Base-by-base conservation (phyloP, 2,113 vertebrate genomes). In the Cyrtonyx montezumae region DNA sequence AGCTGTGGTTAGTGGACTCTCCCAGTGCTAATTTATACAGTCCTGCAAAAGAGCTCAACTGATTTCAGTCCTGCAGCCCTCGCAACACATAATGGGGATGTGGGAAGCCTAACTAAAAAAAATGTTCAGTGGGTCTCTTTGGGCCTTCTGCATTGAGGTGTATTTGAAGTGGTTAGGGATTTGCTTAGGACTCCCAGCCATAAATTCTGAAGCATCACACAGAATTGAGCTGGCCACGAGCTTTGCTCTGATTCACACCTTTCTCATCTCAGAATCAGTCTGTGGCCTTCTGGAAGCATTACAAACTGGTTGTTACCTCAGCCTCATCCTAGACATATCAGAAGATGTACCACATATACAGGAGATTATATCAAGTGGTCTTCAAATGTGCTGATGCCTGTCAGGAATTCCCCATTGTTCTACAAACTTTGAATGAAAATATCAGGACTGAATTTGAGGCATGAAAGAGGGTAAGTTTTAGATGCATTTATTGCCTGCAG, bases 21-120 rank as follows among this genome's bases (percentile, higher is more conserved):
- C 59, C 73, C 45, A n/a, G 0, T 34, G 25, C 1, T 1, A 40
- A 84, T 65, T 51, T 61, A 21, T 53, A 9, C 0, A 16, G 30
- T 62, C 45, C 55, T 91, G 51, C 48, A 91, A 18, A 8, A 81
- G 26, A 18, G 13, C 34, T 74, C 0, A 1, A 18, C 58, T 22
- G 34, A 61, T 83, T 94, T 68, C 43, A 71, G 73, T 63, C 34
- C 28, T 53, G 61, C 22, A 84, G 23, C 21, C 23, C 48, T 58
- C 36, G 66, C 45, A 66, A 32, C 20, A 40, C 17, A 5, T 6
- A 28, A 53, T 22, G 36, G 53, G 26, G 51, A 9, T 12, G 11
- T 3, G 2, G 69, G 59, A 91, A 75, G 8, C 13, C 34, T 71
- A 1, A 21, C 67, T 68, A 40, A 40, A 70, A 83, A 51, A 78